Base-by-base conservation (phyloP, 2,113 vertebrate species). In the Leptobrachium leishanense region DNA sequence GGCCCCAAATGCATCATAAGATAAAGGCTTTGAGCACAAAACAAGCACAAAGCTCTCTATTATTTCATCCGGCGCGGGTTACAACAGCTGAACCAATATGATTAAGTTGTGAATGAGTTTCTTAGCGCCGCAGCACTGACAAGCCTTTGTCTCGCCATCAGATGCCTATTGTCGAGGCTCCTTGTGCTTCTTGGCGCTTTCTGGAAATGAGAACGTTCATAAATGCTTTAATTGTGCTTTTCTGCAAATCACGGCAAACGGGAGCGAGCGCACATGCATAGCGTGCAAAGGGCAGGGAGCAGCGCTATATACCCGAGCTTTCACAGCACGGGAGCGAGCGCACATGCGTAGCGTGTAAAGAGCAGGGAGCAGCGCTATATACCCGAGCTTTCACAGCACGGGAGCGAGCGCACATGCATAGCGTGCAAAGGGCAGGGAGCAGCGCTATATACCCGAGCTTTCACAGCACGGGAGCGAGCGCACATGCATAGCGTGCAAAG, bases 31-130 rank as follows among this genome's bases (percentile, higher is more conserved):
- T 92, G 94, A 93, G 91, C 92, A 94, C 90, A 95, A 93, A 96
- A 93, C 91, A 93, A 95, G 91, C 94, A 98, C 96, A 98, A 98
- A 96, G 95, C 90, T 87, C 90, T 91, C 94, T 95, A 97, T 98
- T 98, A 95, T 98, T 93, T 97, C 92, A 91, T 89, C 91, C 88
- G 92, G 91, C 94, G 97, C 96, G 94, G 92, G 93, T 95, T 93
- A 91, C 92, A 93, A 96, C 96, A 97, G 96, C 95, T 97, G 95
- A 97, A 95, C 94, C 94, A 96, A 95, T 97, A 97, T 94, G 93
- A 95, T 92, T 89, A 92, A 91, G 92, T 92, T 94, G 93, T 96
- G 91, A 98, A 96, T 93, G 90, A 92, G 90, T 96, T 95, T 94
- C 89, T 86, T 90, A 84, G 91, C 85, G 86, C 88, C 86, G 87